phyloP scores from a whole-genome alignment of 2,113 vertebrate species.

The Micromys minutus region DNA sequence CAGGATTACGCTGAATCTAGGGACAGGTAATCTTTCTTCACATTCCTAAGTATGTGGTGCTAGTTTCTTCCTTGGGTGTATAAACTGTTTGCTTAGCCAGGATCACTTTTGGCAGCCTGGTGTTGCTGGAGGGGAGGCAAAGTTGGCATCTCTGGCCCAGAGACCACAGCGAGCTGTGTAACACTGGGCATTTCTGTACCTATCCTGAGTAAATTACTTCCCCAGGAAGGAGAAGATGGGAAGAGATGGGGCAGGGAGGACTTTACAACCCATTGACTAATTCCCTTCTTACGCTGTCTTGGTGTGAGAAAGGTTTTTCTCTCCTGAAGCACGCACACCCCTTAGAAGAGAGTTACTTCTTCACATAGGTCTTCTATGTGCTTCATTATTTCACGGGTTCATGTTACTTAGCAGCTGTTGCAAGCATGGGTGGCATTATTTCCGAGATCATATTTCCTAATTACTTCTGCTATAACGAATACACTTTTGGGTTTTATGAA shows the following conservation, averaged over 20 bases:
- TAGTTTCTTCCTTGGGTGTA: no score
- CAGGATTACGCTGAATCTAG: neutral
- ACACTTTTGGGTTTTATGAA: neutral
- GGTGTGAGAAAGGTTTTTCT: neutral
- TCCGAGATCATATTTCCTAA: constrained; percentile 26
- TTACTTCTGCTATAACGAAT: neutral
- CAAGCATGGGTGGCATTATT: neutral
- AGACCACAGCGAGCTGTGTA: neutral
- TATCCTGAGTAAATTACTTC: neutral
- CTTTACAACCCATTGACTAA: neutral
- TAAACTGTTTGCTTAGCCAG: neutral
- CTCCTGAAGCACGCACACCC: neutral
- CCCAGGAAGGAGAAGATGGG: neutral
- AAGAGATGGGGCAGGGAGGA: neutral
- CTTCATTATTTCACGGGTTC: neutral
- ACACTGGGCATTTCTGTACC: neutral
- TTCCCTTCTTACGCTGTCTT: neutral
- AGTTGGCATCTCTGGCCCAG: neutral
- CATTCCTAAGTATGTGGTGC: neutral
- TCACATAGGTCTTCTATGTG: neutral
- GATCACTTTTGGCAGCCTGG: neutral
- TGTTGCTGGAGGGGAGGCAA: neutral
- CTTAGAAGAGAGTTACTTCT: constrained; percentile 25
- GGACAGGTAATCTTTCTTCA: neutral
- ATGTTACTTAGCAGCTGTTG: neutral